A percentile compares a stretch with the other conserved stretches of the same genome.
phyloP scores from a whole-genome alignment of 2,797 vertebrate species.

The Tenualosa ilisha region DNA sequence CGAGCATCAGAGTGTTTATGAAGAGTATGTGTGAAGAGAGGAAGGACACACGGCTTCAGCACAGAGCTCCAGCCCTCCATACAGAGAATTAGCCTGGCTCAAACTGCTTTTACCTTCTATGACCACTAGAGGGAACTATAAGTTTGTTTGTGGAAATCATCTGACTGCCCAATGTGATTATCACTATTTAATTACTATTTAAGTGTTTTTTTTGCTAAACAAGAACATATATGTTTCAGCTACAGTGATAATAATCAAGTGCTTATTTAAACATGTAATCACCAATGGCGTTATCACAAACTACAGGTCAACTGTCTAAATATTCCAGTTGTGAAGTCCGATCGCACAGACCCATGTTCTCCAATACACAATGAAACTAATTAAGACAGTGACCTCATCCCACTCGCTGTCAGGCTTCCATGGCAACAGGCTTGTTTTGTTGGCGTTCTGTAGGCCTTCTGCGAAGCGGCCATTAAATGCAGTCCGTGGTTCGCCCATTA shows the following conservation, averaged over 20 bases:
- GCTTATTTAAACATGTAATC: not conserved
- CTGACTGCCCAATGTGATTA: too few species aligned
- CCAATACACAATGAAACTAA: not conserved
- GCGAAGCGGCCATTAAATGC: not conserved
- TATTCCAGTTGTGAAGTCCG: not conserved
- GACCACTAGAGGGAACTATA: constrained; percentile 20
- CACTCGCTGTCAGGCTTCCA: not conserved
- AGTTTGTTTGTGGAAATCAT: not conserved
- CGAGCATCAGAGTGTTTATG: not conserved
- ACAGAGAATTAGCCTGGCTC: too few species aligned
- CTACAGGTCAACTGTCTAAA: not conserved
- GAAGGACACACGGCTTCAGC: too few species aligned
- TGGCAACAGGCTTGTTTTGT: constrained; percentile 14
- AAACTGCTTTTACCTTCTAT: not conserved
- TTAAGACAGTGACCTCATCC: constrained; percentile 14
- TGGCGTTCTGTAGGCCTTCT: not conserved
- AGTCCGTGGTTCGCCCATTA: not conserved
- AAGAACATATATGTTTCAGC: too few species aligned
- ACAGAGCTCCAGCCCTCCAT: too few species aligned
- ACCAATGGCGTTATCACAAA: not conserved
- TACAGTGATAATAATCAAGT: too few species aligned
- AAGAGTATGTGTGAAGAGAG: not conserved
- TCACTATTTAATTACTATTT: too few species aligned
- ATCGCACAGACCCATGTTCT: not conserved
- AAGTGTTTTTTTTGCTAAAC: too few species aligned